phyloP scores from a whole-genome alignment of 2,797 vertebrate species.

The Tragopan temminckii region DNA sequence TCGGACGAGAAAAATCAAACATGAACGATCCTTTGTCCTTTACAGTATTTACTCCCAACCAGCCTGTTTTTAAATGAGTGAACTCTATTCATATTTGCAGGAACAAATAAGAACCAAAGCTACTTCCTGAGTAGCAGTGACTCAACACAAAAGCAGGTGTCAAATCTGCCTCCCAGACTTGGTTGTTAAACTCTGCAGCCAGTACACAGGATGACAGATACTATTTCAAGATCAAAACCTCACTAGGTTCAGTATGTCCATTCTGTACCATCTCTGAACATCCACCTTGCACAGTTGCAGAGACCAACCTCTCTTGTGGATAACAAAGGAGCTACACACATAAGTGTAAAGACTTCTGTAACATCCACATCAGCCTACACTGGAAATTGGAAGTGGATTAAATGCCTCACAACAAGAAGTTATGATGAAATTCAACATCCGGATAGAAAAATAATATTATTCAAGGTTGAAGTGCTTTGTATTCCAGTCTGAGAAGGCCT shows the following conservation, averaged over 20 bases:
- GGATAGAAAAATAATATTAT: neutral
- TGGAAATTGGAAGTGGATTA: neutral
- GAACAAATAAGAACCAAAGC: neutral
- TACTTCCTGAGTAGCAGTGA: neutral
- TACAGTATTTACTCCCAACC: neutral
- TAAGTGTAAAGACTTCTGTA: neutral
- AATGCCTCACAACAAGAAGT: neutral
- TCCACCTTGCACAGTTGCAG: no score
- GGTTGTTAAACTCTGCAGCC: neutral
- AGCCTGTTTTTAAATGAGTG: neutral
- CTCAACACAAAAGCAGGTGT: neutral
- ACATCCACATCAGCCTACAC: neutral
- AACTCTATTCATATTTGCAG: neutral
- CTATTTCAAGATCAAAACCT: neutral
- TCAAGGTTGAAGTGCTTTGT: neutral
- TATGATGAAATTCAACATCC: neutral
- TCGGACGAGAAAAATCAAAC: neutral
- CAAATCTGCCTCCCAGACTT: neutral
- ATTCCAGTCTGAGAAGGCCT: neutral
- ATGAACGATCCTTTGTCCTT: neutral
- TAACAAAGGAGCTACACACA: neutral
- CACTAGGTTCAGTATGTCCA: neutral
- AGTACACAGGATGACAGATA: neutral
- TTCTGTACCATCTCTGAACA: neutral
- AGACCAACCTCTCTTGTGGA: neutral